Conservation (phyloP, 2,888 invertebrate species). For the Bellardia bayeri region DNA sequence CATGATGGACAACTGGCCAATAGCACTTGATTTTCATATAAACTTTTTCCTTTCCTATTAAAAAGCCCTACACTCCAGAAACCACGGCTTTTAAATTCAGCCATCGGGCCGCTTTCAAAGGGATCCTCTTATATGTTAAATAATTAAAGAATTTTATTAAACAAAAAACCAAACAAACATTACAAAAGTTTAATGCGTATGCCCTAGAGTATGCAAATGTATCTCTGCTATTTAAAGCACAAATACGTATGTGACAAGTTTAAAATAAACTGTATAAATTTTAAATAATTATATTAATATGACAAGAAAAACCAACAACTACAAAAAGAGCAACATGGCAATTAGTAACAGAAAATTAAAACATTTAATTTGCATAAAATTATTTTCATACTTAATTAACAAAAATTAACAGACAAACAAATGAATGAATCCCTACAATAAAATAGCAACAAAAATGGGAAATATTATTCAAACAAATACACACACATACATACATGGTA, state of each 20-base stretch:
- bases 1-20: no score
- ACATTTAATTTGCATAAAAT: slow-evolving; percentile 72
- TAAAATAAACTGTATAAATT: slow-evolving; percentile 20
- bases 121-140: no score
- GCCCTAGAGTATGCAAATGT: slow-evolving; percentile 24
- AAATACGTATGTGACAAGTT: slow-evolving; percentile 28
- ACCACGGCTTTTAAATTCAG: no score
- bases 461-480: slow-evolving; percentile 29
- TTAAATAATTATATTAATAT: slow-evolving; percentile 30
- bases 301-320: slow-evolving; percentile 2
- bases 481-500: not conserved
- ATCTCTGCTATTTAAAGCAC: slow-evolving; percentile 12
- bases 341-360: slow-evolving; percentile 68
- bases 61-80: no score
- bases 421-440: not conserved
- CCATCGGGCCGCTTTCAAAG: no score
- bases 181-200: not conserved
- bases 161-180: not conserved
- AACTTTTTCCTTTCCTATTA: no score
- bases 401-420: slow-evolving; percentile 65
- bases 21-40: no score
- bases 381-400: slow-evolving; percentile 72
- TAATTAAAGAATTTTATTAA: no score
- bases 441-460: slow-evolving; percentile 20
- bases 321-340: slow-evolving; percentile 24